Evolutionary conservation across 2,113 vertebrate genomes (phyloP), one percentile per base, ranked within the genome.

Genomic region (Lynx canadensis): DNA sequence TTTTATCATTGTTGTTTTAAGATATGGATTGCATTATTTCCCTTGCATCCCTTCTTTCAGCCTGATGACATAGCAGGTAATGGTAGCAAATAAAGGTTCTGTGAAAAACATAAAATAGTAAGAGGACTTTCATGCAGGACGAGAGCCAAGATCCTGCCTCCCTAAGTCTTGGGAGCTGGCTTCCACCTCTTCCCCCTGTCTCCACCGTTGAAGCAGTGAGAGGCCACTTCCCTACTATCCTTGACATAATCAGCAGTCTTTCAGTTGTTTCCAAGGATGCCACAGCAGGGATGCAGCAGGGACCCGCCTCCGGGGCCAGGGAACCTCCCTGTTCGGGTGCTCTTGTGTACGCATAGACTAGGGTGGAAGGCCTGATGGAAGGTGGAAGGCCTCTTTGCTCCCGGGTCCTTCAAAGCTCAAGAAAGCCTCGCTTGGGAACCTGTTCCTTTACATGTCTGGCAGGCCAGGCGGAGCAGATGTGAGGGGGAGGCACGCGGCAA

Each of bases 1-100:
- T 45, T 90, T 97, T 66, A 87, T 87, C 66, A 91, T 5, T 81
- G 33, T 85, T 74, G 50, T 79, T 82, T 73, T 66, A 90, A 65
- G 87, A 74, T 8, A 55, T 2, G 52, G 94, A 57, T 8, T 48
- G 31, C 31, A 45, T 33, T 66, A 48, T 38, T 87, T 27, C 48
- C 55, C 19, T 7, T 14, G 74, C 9, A 48, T 78, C 65, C 41
- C 31, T 85, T 95, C 68, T 83, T 86, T n/a, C 55, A 60, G 48
- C 82, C 88, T 50, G 76, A 90, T 57, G 38, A 81, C 45, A n/a
- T 33, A 91, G 27, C 38, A 94, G 73, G 31, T 94, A 94, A 85
- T 3, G 68, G 14, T 15, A 78, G 52, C 60, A 94, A 94, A 69
- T 21, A 87, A 90, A 18, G 11, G 65, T n/a, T 68, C 68, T n/a